Evolutionary conservation across 1,140 invertebrate species (phyloP), one percentile per base, ranked within the genome.

Genomic region (Pentalonia nigronervosa): DNA sequence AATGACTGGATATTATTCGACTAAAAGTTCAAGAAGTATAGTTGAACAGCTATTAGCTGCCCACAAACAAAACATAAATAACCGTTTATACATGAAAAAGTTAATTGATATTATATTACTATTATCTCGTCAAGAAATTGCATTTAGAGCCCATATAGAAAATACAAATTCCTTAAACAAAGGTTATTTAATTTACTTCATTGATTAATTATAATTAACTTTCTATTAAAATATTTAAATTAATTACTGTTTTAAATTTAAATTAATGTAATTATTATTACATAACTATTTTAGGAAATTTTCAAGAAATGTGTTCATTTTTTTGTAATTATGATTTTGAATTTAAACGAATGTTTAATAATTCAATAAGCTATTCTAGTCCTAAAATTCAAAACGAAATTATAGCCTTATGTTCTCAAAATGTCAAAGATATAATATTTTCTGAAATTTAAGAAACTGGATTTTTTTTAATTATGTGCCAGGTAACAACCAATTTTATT

Each of bases 101-200:
- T 90, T 90, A 90, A 60, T 60, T 50, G 88, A 90, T 60, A 90
- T 90, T 34, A 34, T 60, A 53, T 90, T 90, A 60, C 36, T 50
- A 36, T 90, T 90, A 50, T 47, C 88, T 48, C 30, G 45, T 48
- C 88, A 89, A 50, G 88, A 11, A 56, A 21, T 89, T n/a, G 47
- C 88, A 48, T 89, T 89, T 56, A 89, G 47, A 36, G 88, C 47
- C 30, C 88, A 89, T 56, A 48, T 48, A 34, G 88, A 89, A 89
- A 89, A 89, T 48, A 48, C 30, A 89, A 56, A 30, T n/a, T 48
- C 47, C 17, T 50, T 50, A n/a, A 89, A 89, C 34, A 47, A 56
- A 89, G 53, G 88, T 89, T 36, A 6, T 14, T 23, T 56, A 56
- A n/a, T n/a, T n/a, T 25, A 56, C 23, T 56, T 56, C 7, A 56